Evolutionary conservation across 2,888 invertebrate species (phyloP).

Genomic region (Rotaria socialis): DNA sequence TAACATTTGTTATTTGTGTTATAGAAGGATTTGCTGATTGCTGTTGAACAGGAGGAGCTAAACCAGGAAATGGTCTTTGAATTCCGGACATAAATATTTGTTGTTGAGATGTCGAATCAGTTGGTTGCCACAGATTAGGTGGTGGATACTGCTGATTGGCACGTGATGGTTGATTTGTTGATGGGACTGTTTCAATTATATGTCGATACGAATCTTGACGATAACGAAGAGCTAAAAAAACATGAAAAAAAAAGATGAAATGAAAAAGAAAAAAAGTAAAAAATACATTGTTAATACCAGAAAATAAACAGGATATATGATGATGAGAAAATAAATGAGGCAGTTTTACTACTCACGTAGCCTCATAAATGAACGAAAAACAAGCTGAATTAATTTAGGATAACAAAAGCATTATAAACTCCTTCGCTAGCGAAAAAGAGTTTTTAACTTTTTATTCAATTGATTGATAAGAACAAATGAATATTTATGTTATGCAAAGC

Average conservation of each 20-base stretch:
- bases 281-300: not conserved
- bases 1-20: not conserved
- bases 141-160: conserved; percentile 24
- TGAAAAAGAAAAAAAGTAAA: not conserved
- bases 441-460: not conserved
- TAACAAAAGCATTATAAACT: not conserved
- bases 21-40: not conserved
- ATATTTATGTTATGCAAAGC: not conserved
- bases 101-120: not conserved
- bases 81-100: conserved; percentile 13
- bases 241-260: not conserved
- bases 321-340: not conserved
- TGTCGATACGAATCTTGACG: conserved; percentile 36
- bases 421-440: not conserved
- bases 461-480: not conserved
- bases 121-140: conserved; percentile 18
- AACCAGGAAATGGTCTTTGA: conserved; percentile 13
- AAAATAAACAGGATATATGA: not conserved
- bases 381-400: not conserved
- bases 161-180: not conserved
- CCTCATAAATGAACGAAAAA: not conserved
- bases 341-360: not conserved
- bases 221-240: conserved; percentile 15
- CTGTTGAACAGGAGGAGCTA: not conserved
- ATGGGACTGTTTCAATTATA: conserved; percentile 36